A percentile compares a stretch with the other conserved stretches of the same genome.
These are phyloP conservation scores for Melanchra persicariae DNA, from an alignment of 2,888 invertebrate species.

Conservation along the genomic window DNA sequence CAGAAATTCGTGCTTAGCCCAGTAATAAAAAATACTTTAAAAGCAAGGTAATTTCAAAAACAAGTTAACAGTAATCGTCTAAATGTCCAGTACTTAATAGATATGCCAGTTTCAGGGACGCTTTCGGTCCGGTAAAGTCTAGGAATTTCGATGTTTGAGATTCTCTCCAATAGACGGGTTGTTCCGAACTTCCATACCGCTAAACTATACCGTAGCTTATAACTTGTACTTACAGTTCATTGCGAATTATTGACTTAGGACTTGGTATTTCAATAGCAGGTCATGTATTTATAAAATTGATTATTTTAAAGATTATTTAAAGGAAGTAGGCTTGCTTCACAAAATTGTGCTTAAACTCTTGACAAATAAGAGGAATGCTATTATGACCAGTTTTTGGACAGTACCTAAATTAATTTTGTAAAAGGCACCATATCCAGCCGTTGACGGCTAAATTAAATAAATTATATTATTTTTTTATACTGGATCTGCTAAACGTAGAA, in stretches of 20 bases:
- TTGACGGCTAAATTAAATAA: not conserved
- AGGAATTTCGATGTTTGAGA: slow-evolving; percentile 30
- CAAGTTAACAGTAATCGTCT: slow-evolving; percentile 4
- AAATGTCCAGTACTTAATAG: no score
- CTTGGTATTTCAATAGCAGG: not conserved
- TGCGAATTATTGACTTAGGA: slow-evolving; percentile 16
- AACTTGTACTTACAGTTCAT: not conserved
- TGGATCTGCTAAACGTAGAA: no score
- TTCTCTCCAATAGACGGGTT: slow-evolving; percentile 7
- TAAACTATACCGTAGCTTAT: slow-evolving; percentile 4
- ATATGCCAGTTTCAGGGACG: slow-evolving; percentile 27
- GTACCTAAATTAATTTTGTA: not conserved
- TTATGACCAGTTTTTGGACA: not conserved
- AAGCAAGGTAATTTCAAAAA: not conserved
- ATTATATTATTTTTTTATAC: no score
- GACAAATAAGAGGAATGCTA: not conserved
- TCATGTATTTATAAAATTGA: not conserved
- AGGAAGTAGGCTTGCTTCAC: no score
- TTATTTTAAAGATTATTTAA: not conserved
- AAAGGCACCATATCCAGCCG: not conserved
- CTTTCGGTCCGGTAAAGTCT: slow-evolving; percentile 1
- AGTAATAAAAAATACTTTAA: not conserved
- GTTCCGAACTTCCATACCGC: slow-evolving; percentile 20
- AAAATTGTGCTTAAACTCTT: not conserved
- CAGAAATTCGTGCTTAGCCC: no score